These are phyloP conservation scores for Philantomba maxwellii DNA, from an alignment of 2,113 vertebrate genomes.

Conservation along the genomic window DNA sequence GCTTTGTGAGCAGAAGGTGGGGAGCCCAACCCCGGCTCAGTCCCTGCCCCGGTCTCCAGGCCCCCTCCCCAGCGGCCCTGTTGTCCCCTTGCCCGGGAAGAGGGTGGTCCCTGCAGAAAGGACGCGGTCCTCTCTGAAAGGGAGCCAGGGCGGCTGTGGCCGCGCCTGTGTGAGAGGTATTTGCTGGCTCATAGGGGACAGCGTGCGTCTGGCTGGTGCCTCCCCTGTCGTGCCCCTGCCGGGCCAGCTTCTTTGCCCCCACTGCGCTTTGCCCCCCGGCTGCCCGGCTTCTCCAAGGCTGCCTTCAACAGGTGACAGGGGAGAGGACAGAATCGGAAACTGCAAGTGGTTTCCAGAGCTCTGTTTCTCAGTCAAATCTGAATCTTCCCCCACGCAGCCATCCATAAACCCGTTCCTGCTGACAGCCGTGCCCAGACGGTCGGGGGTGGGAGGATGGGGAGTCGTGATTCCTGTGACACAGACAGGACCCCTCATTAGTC, in stretches of 20 bases:
- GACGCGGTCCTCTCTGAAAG: background rate
- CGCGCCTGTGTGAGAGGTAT: background rate
- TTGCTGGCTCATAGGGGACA: background rate
- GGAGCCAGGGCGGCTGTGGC: background rate
- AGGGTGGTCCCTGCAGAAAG: background rate
- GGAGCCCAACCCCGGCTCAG: background rate
- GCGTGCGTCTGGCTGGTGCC: accelerated
- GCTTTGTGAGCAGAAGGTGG: background rate
- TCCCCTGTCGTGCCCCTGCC: background rate
- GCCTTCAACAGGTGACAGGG: background rate
- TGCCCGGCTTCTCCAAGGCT: background rate
- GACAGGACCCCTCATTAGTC: background rate
- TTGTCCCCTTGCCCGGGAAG: background rate
- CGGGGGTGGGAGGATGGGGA: too few relatives aligned
- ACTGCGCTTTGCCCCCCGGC: background rate
- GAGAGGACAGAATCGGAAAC: background rate
- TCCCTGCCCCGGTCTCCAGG: background rate
- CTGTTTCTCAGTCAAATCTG: background rate
- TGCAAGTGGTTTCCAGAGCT: background rate
- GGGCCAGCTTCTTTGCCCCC: background rate
- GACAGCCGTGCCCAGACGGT: background rate
- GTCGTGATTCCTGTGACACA: background rate
- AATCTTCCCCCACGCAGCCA: background rate
- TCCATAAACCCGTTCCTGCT: background rate
- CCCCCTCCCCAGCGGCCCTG: background rate